These are phyloP conservation scores for Busseola fusca DNA, from an alignment of 2,888 invertebrate genomes.

Conservation along the genomic window DNA sequence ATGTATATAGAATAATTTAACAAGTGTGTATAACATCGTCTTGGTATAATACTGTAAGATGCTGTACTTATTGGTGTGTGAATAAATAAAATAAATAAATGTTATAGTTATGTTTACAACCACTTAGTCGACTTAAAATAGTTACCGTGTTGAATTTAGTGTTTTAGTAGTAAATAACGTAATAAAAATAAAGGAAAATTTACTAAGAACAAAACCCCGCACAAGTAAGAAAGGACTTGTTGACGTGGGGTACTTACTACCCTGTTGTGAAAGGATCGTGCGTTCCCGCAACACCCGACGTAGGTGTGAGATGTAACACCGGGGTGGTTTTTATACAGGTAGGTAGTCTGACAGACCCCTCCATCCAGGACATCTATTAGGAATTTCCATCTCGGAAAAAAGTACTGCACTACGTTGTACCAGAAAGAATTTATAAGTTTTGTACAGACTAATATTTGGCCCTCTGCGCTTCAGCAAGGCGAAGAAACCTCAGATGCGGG, in stretches of 20 bases:
- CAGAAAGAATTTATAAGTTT: not conserved
- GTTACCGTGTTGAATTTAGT: not conserved
- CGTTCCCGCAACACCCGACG: too few relatives aligned
- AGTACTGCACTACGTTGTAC: not conserved
- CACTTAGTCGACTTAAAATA: not conserved
- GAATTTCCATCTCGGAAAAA: too few relatives aligned
- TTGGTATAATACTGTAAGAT: too few relatives aligned
- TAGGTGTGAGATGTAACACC: too few relatives aligned
- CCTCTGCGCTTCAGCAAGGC: not conserved
- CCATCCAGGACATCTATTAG: too few relatives aligned
- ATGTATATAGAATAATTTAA: too few relatives aligned
- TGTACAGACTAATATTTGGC: not conserved
- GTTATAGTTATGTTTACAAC: not conserved
- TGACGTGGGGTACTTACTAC: not conserved
- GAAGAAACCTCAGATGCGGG: not conserved
- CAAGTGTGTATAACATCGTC: too few relatives aligned
- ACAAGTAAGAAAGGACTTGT: not conserved
- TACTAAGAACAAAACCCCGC: not conserved
- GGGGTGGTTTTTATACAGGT: too few relatives aligned
- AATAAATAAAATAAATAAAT: too few relatives aligned
- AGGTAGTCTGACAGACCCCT: too few relatives aligned
- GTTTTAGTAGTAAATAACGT: not conserved
- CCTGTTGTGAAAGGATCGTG: too few relatives aligned
- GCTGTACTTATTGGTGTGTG: too few relatives aligned
- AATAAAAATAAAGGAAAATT: not conserved